Evolutionary conservation across 2,797 vertebrate species (phyloP).

Genomic region (Diceros bicornis): DNA sequence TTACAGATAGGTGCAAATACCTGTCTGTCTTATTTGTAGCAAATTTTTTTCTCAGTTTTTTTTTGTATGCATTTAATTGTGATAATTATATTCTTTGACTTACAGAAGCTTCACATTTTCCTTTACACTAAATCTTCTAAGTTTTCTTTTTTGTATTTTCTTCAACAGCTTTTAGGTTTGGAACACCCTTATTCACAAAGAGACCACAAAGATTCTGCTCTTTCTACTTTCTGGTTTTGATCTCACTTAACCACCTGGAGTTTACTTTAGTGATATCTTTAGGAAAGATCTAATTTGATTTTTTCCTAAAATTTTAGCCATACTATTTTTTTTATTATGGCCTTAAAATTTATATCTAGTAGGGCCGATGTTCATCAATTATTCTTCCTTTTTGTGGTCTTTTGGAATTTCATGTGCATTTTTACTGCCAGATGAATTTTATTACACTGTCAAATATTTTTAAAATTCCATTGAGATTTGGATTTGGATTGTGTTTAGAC

Average conservation of each 20-base stretch:
- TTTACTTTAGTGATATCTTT: neutral
- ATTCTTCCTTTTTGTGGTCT: neutral
- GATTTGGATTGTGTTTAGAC: neutral
- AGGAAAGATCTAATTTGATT: neutral
- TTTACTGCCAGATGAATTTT: constrained; percentile 42
- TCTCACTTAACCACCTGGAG: neutral
- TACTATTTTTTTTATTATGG: neutral
- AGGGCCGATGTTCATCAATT: neutral
- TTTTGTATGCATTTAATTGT: neutral
- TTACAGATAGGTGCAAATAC: neutral
- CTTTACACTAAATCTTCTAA: neutral
- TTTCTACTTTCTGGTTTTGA: neutral
- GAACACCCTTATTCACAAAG: neutral
- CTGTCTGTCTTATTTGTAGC: neutral
- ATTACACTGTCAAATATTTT: neutral
- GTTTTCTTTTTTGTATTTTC: constrained; percentile 6
- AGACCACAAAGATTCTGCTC: neutral
- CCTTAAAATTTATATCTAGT: neutral
- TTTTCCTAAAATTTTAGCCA: neutral
- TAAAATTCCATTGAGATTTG: neutral
- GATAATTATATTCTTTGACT: neutral
- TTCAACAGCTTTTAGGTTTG: neutral
- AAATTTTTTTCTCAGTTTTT: neutral
- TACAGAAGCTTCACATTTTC: neutral
- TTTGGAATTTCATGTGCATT: neutral